These are phyloP conservation scores for Ctenopoma kingsleyae DNA, from an alignment of 2,797 vertebrate species.

Conservation along the genomic window DNA sequence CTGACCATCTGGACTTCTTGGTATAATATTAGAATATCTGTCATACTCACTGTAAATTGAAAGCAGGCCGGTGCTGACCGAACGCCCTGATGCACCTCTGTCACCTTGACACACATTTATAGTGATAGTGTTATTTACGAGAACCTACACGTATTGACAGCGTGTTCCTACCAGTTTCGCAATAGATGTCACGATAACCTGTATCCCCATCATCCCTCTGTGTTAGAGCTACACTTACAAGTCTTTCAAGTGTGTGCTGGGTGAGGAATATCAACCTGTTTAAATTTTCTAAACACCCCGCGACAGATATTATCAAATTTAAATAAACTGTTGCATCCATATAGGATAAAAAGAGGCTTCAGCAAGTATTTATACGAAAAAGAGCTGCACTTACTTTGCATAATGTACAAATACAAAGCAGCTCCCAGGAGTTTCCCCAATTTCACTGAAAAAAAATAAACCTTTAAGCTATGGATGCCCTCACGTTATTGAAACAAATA, in stretches of 20 bases:
- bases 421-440: slow-evolving; percentile 26
- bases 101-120: slow-evolving; percentile 27
- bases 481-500: slow-evolving; percentile 17
- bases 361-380: slow-evolving; percentile 30
- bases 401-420: slow-evolving; percentile 22
- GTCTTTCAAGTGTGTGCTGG: slow-evolving; percentile 23
- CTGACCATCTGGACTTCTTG: slow-evolving; percentile 40
- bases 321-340: slow-evolving; percentile 23
- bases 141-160: slow-evolving; percentile 43
- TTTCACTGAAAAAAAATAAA: slow-evolving; percentile 27
- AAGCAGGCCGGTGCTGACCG: slow-evolving; percentile 43
- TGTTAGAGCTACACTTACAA: slow-evolving; percentile 28
- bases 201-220: slow-evolving; percentile 45
- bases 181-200: slow-evolving; percentile 63
- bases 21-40: slow-evolving; percentile 27
- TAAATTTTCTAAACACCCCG: slow-evolving; percentile 11
- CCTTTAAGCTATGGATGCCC: neutral
- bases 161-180: slow-evolving; percentile 51
- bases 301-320: neutral
- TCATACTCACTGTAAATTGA: slow-evolving; percentile 1
- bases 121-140: slow-evolving; percentile 41
- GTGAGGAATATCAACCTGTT: slow-evolving; percentile 5
- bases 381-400: slow-evolving; percentile 36
- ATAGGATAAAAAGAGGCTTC: slow-evolving; percentile 13
- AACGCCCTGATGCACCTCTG: slow-evolving; percentile 11